Evolutionary conservation across 2,888 invertebrate species (phyloP), one percentile per base, ranked within the genome.

Genomic region (Fabriciana adippe): DNA sequence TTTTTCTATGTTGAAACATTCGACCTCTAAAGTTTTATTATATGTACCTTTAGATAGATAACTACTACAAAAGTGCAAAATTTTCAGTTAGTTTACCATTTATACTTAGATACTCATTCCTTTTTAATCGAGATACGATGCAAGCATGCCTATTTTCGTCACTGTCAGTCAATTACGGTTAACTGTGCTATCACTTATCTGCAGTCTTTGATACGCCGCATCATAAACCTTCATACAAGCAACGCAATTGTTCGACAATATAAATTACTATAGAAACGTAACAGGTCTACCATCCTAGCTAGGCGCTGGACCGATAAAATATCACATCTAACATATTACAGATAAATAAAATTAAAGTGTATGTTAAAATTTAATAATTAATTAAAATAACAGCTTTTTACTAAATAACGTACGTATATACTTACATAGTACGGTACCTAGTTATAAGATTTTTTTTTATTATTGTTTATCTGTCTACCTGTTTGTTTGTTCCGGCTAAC

Each of bases 201-300:
- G 31, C 47, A 61, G 72, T 71, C 79, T 79, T 79, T 79, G 77
- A 79, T 71, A 71, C 61, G 73, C 78, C 78, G 79, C 78, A 68
- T 79, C 79, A 78, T 83, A 82, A 84, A 76, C 73, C 72, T 65
- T 73, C 64, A 68, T 73, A 72, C 68, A 73, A 75, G 74, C 76
- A 79, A 77, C 74, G 76, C 75, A 75, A 77, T 76, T 76, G 78
- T 78, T 79, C 76, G 76, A 76, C 76, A 73, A 73, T 72, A 74
- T 78, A 77, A 82, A 80, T 80, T 80, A 79, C 79, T 69, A 55
- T 55, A 61, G 55, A 55, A 64, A 51, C 15, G 50, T 51, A 57
- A 53, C 67, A 64, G 66, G 60, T 45, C 62, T 55, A 50, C 53
- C 54, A 54, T 64, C 64, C 51, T 51, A 31, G 60, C 26, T 14